phyloP scores from a whole-genome alignment of 2,888 invertebrate genomes.

The Andrena fulva region DNA sequence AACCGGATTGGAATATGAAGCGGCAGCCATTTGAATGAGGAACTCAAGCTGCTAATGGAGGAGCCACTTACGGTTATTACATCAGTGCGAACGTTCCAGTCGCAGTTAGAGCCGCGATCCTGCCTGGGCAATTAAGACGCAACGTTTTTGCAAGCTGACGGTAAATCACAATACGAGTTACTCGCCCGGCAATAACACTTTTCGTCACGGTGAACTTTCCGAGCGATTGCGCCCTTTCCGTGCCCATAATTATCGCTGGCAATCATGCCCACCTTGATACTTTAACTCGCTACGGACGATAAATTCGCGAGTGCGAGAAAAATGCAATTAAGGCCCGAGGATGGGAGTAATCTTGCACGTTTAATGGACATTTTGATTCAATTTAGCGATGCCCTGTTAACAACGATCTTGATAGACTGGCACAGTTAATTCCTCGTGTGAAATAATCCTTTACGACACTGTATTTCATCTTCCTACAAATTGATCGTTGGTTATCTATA shows the following conservation, averaged over 20 bases:
- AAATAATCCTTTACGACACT: too few relatives aligned
- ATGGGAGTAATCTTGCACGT: background rate
- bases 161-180: slow-evolving; percentile 49
- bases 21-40: slow-evolving; percentile 70
- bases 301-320: slow-evolving; percentile 6
- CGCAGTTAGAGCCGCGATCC: slow-evolving; percentile 21
- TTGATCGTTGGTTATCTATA: too few relatives aligned
- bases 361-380: background rate
- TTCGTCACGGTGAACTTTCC: slow-evolving; percentile 48
- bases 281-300: slow-evolving; percentile 12
- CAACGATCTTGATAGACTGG: too few relatives aligned
- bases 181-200: slow-evolving; percentile 43
- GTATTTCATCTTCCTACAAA: too few relatives aligned
- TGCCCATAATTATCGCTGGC: slow-evolving; percentile 29
- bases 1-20: slow-evolving; percentile 67
- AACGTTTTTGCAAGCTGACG: slow-evolving; percentile 32
- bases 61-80: slow-evolving; percentile 71
- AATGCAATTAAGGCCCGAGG: background rate
- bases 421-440: too few relatives aligned
- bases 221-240: slow-evolving; percentile 42
- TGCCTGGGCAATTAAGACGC: slow-evolving; percentile 58
- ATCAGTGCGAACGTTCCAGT: slow-evolving; percentile 61
- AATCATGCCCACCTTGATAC: background rate
- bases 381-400: background rate
- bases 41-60: slow-evolving; percentile 68